Evolutionary conservation across 2,888 invertebrate species (phyloP), one percentile per base, ranked within the genome.

Genomic region (Brassicogethes aeneus): DNA sequence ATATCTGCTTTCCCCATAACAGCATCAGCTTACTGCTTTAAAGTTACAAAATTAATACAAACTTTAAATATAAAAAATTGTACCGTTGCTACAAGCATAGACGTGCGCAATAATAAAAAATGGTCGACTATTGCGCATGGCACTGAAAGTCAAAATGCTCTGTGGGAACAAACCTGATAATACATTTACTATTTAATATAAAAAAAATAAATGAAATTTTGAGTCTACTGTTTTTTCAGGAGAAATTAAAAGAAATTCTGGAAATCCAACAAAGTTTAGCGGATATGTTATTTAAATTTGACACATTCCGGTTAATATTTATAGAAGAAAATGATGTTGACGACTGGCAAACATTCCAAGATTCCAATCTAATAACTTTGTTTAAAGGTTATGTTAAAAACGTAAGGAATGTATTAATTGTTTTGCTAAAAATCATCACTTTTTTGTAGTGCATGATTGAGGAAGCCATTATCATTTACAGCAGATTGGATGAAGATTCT

Each of bases 321-420:
- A 5, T 10, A 23, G 23, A 23, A 23, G 10, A 23, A 5, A 23
- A 56, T 33, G 52, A 55, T 37, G 54, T 62, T 29, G 56, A 61
- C 23, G 57, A 65, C 23, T 74, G 73, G 74, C 51, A 58, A 3
- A 51, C 55, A 46, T 74, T 74, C 59, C 65, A 59, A 2, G 53
- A 54, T 12, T 59, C 61, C 3, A 58, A 70, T 55, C 59, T 71
- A 16, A 55, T 71, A 32, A 53, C 65, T 8, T 65, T 69, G 51
- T 61, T 70, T 37, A 62, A 60, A 36, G 55, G 48, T 10, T 57
- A 60, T 45, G 54, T 74, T 32, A 56, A 60, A 50, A 55, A 64
- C 52, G 71, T 72, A 57, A 54, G 60, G 12, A 5, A 7, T 23
- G 10, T 10, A 23, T 23, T 7, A 7, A 23, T 23, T 5, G 10